phyloP scores from a whole-genome alignment of 2,113 vertebrate species.

The Tichodroma muraria region DNA sequence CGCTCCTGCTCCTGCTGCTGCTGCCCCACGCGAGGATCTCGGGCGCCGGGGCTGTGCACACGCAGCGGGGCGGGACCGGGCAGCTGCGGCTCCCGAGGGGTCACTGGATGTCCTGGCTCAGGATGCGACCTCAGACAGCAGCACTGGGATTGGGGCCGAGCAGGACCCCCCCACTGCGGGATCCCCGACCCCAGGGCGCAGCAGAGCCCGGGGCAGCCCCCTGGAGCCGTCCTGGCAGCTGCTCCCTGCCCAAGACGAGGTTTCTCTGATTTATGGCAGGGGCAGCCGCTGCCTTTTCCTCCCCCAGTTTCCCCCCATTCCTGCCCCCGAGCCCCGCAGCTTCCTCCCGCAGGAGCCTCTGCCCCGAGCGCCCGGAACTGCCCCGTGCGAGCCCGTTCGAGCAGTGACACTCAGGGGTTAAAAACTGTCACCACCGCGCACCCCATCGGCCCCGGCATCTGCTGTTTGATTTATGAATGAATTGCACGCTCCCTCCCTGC shows the following conservation, averaged over 20 bases:
- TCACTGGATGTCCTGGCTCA: background rate
- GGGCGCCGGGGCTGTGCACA: too few relatives aligned
- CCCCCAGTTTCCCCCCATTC: background rate
- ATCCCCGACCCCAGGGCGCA: background rate
- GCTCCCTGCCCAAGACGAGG: background rate
- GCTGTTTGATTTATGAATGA: slow-evolving; percentile 36
- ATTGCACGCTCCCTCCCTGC: slow-evolving; percentile 37
- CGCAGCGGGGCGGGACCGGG: too few relatives aligned
- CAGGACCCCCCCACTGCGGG: background rate
- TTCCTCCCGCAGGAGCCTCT: slow-evolving; percentile 9
- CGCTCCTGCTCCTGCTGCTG: background rate
- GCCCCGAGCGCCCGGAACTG: background rate
- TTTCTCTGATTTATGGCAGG: background rate
- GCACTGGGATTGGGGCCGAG: background rate
- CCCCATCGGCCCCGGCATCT: slow-evolving; percentile 11
- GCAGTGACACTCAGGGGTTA: slow-evolving; percentile 8
- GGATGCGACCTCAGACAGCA: background rate
- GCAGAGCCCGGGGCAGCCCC: background rate
- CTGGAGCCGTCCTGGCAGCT: background rate
- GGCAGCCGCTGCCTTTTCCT: background rate
- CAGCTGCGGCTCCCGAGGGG: too few relatives aligned
- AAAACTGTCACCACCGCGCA: background rate
- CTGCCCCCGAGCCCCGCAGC: background rate
- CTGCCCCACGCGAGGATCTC: background rate
- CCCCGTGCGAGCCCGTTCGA: background rate